Conservation (phyloP, 2,888 invertebrate species). For the Ochropleura leucogaster region DNA sequence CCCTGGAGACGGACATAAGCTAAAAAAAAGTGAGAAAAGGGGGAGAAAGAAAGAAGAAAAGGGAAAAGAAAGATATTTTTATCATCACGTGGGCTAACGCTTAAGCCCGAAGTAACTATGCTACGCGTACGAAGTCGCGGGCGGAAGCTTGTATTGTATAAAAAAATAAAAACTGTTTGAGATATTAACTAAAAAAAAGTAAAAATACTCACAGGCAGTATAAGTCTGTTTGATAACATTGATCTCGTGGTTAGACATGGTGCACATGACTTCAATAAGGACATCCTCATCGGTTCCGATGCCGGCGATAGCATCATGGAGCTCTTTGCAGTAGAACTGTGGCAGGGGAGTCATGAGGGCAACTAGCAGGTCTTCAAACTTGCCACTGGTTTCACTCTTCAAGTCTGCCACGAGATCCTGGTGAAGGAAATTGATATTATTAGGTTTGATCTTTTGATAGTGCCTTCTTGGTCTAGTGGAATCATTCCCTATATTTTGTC, state of each 20-base stretch:
- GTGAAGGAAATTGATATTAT: conserved; percentile 29
- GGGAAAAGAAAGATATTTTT: too few relatives aligned
- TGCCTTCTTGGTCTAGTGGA: neutral
- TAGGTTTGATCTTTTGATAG: neutral
- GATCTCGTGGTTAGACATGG: conserved; percentile 96
- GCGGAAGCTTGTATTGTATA: too few relatives aligned
- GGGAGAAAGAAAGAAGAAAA: too few relatives aligned
- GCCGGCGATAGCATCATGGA: conserved; percentile 96
- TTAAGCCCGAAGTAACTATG: too few relatives aligned
- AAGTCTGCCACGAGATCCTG: conserved; percentile 95
- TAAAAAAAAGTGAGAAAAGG: too few relatives aligned
- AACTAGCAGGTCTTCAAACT: conserved; percentile 95
- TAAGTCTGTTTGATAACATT: conserved; percentile 94
- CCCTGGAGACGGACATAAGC: too few relatives aligned
- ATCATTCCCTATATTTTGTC: too few relatives aligned
- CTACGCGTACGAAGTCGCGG: too few relatives aligned
- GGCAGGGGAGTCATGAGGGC: conserved; percentile 96
- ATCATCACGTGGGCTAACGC: too few relatives aligned
- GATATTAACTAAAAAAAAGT: neutral
- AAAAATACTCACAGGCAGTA: conserved; percentile 92
- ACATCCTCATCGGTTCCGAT: conserved; percentile 96
- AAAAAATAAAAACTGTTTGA: too few relatives aligned
- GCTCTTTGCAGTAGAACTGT: conserved; percentile 95
- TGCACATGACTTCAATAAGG: conserved; percentile 97
- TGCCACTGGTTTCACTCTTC: conserved; percentile 96